phyloP scores from a whole-genome alignment of 2,797 vertebrate genomes.

The Tinamus major region DNA sequence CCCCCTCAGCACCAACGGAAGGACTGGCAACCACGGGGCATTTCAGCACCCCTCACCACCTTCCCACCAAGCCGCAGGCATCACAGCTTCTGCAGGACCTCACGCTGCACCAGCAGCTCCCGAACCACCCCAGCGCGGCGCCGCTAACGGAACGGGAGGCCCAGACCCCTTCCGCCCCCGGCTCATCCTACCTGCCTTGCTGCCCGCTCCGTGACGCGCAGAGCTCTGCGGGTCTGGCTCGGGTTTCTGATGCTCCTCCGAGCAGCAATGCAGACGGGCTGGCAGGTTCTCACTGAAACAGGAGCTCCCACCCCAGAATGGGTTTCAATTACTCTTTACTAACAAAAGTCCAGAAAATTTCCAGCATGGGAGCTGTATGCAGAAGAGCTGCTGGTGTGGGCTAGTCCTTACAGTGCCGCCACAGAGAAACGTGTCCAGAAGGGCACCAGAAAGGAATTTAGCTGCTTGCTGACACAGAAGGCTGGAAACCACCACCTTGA shows the following conservation, averaged over 20 bases:
- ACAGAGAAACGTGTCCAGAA: background rate
- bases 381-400: background rate
- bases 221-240: background rate
- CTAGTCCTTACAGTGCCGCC: background rate
- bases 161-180: accelerated
- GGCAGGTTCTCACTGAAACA: background rate
- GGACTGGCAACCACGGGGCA: too few relatives aligned
- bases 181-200: background rate
- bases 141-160: background rate
- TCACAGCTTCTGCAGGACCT: too few relatives aligned
- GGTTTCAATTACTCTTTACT: background rate
- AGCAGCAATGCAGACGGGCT: background rate
- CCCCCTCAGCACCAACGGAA: background rate
- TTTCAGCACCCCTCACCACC: too few relatives aligned
- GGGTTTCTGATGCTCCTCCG: background rate
- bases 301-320: background rate
- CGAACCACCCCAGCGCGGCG: too few relatives aligned
- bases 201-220: background rate
- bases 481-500: background rate
- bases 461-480: background rate
- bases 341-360: background rate
- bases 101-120: too few relatives aligned
- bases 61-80: too few relatives aligned
- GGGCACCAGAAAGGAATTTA: background rate
- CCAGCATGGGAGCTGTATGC: background rate